These are phyloP conservation scores for Neodiprion lecontei DNA, from an alignment of 1,140 invertebrate genomes.

Conservation along the genomic window DNA sequence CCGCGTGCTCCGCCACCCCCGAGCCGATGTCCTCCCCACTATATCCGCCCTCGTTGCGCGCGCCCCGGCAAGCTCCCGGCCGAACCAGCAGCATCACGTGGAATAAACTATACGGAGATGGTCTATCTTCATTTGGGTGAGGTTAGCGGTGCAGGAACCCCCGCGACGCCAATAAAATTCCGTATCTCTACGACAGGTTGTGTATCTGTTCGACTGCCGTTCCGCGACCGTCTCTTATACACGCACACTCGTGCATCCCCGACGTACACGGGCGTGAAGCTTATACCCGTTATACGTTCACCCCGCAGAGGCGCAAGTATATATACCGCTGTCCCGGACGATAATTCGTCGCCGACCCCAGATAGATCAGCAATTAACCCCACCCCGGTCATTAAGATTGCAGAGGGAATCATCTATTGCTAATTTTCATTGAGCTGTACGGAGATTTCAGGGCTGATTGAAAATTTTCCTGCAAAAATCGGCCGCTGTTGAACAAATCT, in stretches of 20 bases:
- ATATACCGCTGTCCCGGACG: neutral
- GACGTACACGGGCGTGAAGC: neutral
- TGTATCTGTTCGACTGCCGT: constrained; percentile 21
- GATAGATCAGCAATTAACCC: neutral
- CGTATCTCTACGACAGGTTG: constrained; percentile 38
- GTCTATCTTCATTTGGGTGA: constrained; percentile 58
- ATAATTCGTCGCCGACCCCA: neutral
- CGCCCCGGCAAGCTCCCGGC: constrained; percentile 28
- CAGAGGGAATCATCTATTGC: neutral
- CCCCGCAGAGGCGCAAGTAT: neutral
- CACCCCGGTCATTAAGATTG: neutral
- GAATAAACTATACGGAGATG: constrained; percentile 30
- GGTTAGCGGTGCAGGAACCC: constrained; percentile 37
- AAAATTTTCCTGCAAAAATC: neutral
- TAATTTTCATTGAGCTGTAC: neutral
- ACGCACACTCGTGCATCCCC: neutral
- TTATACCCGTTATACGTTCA: no score
- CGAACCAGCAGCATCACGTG: constrained; percentile 37
- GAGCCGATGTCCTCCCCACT: constrained; percentile 37
- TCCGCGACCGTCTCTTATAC: neutral
- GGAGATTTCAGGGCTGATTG: neutral
- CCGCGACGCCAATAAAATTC: constrained; percentile 56
- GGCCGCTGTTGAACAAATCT: no score
- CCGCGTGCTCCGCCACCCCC: constrained; percentile 44
- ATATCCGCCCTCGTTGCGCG: constrained; percentile 22